A percentile compares a stretch with the other conserved stretches of the same genome.
Evolutionary conservation across 1,140 invertebrate species (phyloP).

Genomic region (Leucophenga varia): DNA sequence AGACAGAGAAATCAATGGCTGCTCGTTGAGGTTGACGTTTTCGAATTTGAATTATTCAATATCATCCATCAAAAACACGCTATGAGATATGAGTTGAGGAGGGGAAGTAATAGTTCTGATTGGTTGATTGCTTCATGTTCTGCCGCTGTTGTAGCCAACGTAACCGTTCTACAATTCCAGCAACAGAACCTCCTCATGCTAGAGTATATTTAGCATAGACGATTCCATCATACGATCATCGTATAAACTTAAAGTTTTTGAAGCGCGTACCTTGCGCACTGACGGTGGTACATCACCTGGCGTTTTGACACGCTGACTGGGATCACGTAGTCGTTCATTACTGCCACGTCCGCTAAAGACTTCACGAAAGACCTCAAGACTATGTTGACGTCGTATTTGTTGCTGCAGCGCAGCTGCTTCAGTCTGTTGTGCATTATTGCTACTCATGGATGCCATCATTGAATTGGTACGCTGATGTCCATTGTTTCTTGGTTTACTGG

Average conservation of each 20-base stretch:
- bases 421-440: constrained; percentile 2
- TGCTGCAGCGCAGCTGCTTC: constrained; percentile 25
- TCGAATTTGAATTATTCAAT: neutral
- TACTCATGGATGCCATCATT: constrained; percentile 31
- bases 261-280: constrained; percentile 64
- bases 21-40: constrained; percentile 39
- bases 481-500: constrained; percentile 22
- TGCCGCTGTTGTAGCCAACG: constrained; percentile 24
- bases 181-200: constrained; percentile 57
- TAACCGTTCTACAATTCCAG: constrained; percentile 44
- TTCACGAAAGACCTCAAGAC: constrained; percentile 70
- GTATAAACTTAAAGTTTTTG: constrained; percentile 75
- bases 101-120: too few relatives aligned
- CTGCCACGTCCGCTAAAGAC: constrained; percentile 62
- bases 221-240: constrained; percentile 83
- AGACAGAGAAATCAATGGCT: constrained; percentile 27
- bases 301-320: constrained; percentile 75
- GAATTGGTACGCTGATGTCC: constrained; percentile 44
- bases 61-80: neutral
- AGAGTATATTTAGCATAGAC: constrained; percentile 56
- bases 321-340: constrained; percentile 69
- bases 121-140: constrained; percentile 26
- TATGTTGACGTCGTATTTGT: constrained; percentile 60
- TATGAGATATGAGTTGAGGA: constrained; percentile 34
- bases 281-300: constrained; percentile 78